Percentiles rank a stretch among this genome's conserved stretches.
These are phyloP conservation scores for Mesocricetus auratus DNA, from an alignment of 2,113 vertebrate genomes.

Conservation along the genomic window DNA sequence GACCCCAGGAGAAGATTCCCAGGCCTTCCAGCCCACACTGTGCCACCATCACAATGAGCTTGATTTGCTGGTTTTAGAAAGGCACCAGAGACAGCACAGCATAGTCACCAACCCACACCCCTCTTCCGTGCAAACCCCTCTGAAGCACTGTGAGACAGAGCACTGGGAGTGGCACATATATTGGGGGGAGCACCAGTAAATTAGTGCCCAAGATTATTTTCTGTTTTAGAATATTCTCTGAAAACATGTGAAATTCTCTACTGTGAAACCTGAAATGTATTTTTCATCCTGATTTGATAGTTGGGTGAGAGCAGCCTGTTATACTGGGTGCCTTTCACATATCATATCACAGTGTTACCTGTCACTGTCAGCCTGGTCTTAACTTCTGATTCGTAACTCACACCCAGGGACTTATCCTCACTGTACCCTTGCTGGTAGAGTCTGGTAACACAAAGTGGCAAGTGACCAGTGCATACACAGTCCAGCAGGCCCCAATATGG, in stretches of 20 bases:
- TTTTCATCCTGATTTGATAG: not conserved
- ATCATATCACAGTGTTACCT: not conserved
- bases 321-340: not conserved
- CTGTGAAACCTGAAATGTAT: not conserved
- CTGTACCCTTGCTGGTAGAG: not conserved
- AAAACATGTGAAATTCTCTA: not conserved
- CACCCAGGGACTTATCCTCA: not conserved
- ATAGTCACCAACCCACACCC: not conserved
- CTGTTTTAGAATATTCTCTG: too few relatives aligned
- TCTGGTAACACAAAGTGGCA: not conserved
- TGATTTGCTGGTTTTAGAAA: not conserved
- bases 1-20: not conserved
- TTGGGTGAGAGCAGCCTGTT: not conserved
- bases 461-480: too few relatives aligned
- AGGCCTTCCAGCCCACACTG: not conserved
- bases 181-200: not conserved
- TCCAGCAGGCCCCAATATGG: too few relatives aligned
- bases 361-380: not conserved
- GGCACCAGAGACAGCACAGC: not conserved
- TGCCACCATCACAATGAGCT: not conserved
- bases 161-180: not conserved
- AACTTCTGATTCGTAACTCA: not conserved
- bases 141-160: not conserved
- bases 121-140: not conserved
- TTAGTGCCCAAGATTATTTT: not conserved